These are phyloP conservation scores for Microplitis deprimator DNA, from an alignment of 2,888 invertebrate genomes.

Conservation along the genomic window DNA sequence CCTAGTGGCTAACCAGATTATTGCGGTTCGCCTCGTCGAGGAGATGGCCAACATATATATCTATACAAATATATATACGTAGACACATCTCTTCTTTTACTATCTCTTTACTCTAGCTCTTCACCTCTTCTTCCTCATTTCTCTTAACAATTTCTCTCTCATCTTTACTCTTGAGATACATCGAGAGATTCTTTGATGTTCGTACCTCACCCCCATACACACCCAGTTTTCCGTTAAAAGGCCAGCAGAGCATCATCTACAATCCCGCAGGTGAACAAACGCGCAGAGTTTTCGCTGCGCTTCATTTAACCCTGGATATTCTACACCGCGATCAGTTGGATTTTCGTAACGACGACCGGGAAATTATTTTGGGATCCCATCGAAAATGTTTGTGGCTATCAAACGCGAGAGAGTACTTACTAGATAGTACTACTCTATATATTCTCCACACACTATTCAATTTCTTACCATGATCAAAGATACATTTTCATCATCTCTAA, in stretches of 20 bases:
- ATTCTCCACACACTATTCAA: background rate
- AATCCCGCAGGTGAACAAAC: constrained; percentile 62
- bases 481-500: background rate
- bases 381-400: constrained; percentile 23
- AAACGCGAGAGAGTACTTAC: constrained; percentile 9
- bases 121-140: constrained; percentile 17
- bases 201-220: constrained; percentile 55
- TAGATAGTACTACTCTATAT: background rate
- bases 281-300: constrained; percentile 51
- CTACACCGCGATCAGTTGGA: constrained; percentile 49
- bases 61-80: background rate
- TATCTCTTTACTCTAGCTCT: constrained; percentile 17
- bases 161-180: constrained; percentile 32
- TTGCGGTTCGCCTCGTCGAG: constrained; percentile 49
- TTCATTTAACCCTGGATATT: constrained; percentile 69
- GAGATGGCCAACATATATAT: constrained; percentile 19
- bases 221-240: constrained; percentile 61
- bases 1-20: constrained; percentile 52
- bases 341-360: constrained; percentile 47
- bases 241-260: constrained; percentile 50
- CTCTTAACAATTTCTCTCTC: constrained; percentile 16
- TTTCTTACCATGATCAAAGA: background rate
- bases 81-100: constrained; percentile 15
- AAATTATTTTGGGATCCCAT: constrained; percentile 37
- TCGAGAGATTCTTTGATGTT: constrained; percentile 68